These are phyloP conservation scores for Lepetodrilus schrolli DNA, from an alignment of 2,888 invertebrate species.

Conservation along the genomic window DNA sequence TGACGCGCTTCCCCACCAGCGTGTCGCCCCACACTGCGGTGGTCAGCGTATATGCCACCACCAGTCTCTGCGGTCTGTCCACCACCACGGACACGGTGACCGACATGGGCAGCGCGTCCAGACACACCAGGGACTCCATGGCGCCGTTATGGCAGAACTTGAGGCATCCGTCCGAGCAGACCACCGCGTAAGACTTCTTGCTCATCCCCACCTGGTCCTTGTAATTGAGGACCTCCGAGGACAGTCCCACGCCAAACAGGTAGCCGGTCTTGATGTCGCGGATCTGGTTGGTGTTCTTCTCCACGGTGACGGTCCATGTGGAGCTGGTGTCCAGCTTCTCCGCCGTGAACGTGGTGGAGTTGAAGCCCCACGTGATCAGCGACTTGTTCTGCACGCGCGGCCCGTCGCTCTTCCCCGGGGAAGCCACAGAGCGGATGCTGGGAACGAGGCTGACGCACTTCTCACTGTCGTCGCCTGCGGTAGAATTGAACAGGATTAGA, in stretches of 20 bases:
- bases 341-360: slow-evolving; percentile 71
- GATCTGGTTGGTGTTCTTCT: slow-evolving; percentile 65
- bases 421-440: slow-evolving; percentile 54
- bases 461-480: slow-evolving; percentile 49
- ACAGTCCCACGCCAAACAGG: slow-evolving; percentile 71
- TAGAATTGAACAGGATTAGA: no score
- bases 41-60: slow-evolving; percentile 63
- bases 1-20: slow-evolving; percentile 60
- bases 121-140: slow-evolving; percentile 58
- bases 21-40: slow-evolving; percentile 59
- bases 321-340: slow-evolving; percentile 55
- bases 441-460: slow-evolving; percentile 58
- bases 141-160: slow-evolving; percentile 60
- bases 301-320: slow-evolving; percentile 69
- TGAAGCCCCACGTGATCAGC: slow-evolving; percentile 72
- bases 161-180: slow-evolving; percentile 63
- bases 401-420: slow-evolving; percentile 35
- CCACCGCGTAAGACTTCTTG: slow-evolving; percentile 60
- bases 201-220: slow-evolving; percentile 71
- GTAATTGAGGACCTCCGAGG: slow-evolving; percentile 56
- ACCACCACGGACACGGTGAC: slow-evolving; percentile 61
- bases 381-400: slow-evolving; percentile 65
- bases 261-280: slow-evolving; percentile 66
- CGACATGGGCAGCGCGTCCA: slow-evolving; percentile 65
- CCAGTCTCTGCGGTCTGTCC: slow-evolving; percentile 55